Base-by-base conservation (phyloP, 1,140 invertebrate genomes). In the Drosophila littoralis region DNA sequence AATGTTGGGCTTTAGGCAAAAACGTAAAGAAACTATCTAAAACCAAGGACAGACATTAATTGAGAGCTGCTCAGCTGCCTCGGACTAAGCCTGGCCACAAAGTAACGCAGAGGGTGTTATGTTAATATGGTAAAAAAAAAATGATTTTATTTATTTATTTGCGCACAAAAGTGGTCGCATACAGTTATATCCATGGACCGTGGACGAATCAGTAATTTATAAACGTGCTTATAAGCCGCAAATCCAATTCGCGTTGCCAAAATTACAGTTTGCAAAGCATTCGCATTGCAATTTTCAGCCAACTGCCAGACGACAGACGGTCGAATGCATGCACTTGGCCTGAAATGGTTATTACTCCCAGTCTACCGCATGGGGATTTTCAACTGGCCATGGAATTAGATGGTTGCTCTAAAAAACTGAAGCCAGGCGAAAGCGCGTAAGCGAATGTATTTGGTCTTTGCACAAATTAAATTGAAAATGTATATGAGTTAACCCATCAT, bases 141-240 rank as follows among this genome's bases (percentile, higher is more conserved):
- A 43, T 7, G n/a, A 15, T 43, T 10, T 46, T 17, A 86, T 86
- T 86, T 82, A 86, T 86, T 88, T 76, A 88, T 88, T 88, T 69
- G 75, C 68, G 55, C 55, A 79, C 79, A 71, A 78, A 85, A 75
- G 64, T 66, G 61, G 52, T 54, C 40, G 36, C 40, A 17, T 46
- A 32, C 42, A 32, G 50, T 7, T 13, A 2, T 50, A 50, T 48
- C 48, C 60, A 54, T 52, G 57, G 60, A 63, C 52, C 75, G 79
- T 65, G 79, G 68, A 83, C 68, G 83, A 71, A 88, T 88, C 76
- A 88, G 83, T 86, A 88, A 86, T 86, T 86, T 86, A 86, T 86
- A 86, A 86, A 86, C 79, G 83, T 88, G 83, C 82, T 81, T 73
- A 86, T 88, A 86, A 86, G 75, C 82, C 82, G 83, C 83, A 86